These are phyloP conservation scores for Hemicrepidius hirtus DNA, from an alignment of 2,888 invertebrate species.

Conservation along the genomic window DNA sequence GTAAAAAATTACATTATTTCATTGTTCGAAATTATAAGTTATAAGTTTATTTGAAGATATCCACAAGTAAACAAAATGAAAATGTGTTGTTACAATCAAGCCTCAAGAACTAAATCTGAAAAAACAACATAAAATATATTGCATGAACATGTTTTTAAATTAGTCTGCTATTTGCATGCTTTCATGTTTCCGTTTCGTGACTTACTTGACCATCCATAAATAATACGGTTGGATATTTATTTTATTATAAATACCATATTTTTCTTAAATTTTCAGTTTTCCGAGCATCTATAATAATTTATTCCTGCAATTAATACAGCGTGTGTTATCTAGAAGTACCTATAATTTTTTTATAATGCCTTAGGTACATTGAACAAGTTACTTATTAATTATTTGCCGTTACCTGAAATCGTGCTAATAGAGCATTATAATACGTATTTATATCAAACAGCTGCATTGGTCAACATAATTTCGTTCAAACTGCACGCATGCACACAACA, in stretches of 20 bases:
- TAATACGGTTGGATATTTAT: conserved; percentile 36
- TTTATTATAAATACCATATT: conserved; percentile 34
- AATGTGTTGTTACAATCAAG: neutral
- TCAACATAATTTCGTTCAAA: conserved; percentile 29
- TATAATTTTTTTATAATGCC: no score
- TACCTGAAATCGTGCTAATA: neutral
- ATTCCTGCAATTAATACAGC: no score
- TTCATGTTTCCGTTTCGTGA: conserved; percentile 45
- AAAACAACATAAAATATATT: conserved; percentile 26
- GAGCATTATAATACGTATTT: neutral
- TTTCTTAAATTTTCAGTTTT: conserved; percentile 13
- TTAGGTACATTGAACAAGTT: no score
- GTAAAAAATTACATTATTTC: no score
- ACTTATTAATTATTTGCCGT: neutral
- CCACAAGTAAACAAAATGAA: no score
- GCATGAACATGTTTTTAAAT: conserved; percentile 48
- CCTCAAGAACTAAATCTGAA: neutral
- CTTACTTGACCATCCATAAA: conserved; percentile 46
- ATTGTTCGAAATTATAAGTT: no score
- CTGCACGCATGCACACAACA: neutral
- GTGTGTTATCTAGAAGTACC: no score
- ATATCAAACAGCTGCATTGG: conserved; percentile 36
- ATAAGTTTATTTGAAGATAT: no score
- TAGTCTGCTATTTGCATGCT: conserved; percentile 46
- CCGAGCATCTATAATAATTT: neutral